Percentiles rank a stretch among this genome's conserved stretches.
Evolutionary conservation across 2,888 invertebrate genomes (phyloP).

Genomic region (Merodon equestris): DNA sequence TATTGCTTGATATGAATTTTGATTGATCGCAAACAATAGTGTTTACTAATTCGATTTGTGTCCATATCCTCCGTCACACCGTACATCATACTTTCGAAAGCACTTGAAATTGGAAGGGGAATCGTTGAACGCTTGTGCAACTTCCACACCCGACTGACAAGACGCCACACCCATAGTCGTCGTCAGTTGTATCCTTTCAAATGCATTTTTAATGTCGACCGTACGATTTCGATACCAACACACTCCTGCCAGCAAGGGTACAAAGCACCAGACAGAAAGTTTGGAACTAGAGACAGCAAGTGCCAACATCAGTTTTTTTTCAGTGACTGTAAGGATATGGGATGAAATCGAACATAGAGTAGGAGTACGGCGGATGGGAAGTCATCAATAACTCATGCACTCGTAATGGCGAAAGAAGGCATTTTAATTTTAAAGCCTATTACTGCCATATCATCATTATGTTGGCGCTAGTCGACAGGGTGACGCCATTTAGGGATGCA

Average conservation of each 20-base stretch:
- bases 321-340: background rate
- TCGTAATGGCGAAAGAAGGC: conserved; percentile 7
- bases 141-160: background rate
- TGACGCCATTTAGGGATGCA: background rate
- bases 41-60: conserved; percentile 37
- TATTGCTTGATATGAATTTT: conserved; percentile 41
- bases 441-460: conserved; percentile 45
- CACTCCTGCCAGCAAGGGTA: background rate
- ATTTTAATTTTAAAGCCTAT: conserved; percentile 49
- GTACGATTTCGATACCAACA: background rate
- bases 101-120: background rate
- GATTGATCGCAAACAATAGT: conserved; percentile 45
- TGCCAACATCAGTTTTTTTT: too few relatives aligned
- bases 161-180: background rate
- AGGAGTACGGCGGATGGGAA: background rate
- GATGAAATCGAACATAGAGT: background rate
- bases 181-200: conserved; percentile 17
- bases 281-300: background rate
- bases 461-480: conserved; percentile 3
- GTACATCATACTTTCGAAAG: too few relatives aligned
- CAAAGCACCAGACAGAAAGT: background rate
- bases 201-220: conserved; percentile 51
- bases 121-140: conserved; percentile 21
- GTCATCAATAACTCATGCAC: conserved; percentile 34
- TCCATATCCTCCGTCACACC: conserved; percentile 29